Base-by-base conservation (phyloP, 2,888 invertebrate genomes). In the Platycheirus rosarum region DNA sequence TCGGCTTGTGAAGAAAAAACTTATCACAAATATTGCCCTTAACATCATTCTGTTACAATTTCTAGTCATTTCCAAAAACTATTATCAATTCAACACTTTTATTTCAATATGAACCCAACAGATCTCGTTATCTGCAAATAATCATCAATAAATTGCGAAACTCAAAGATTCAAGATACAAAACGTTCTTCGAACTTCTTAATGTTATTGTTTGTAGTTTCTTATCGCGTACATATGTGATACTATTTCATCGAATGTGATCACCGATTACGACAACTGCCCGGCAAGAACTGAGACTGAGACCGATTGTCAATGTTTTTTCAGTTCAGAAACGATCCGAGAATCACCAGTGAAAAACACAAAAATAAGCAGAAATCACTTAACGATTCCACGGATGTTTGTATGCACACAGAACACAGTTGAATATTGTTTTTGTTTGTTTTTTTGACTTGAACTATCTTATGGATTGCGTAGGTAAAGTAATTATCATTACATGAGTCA, bases 181-280 rank as follows among this genome's bases (percentile, higher is more conserved):
- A 35, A 32, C 55, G 20, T 63, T 77, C 35, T 63, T 14, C 20
- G 18, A 20, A 44, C 26, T 57, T 42, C 8, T 23, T 8, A 7
- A 32, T 37, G 44, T 32, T 32, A 8, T 40, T 2, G 13, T 32
- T 26, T 66, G 73, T n/a, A n/a, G n/a, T n/a, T n/a, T n/a, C n/a
- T n/a, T n/a, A n/a, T n/a, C n/a, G n/a, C n/a, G n/a, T n/a, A n/a
- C n/a, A n/a, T n/a, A n/a, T n/a, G n/a, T n/a, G n/a, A n/a, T n/a
- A 69, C 48, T 69, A 44, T 75, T 42, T 40, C 40, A 57, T 60
- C 42, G 18, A 44, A 62, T n/a, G n/a, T n/a, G 75, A 69, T 71
- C 65, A 82, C 71, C 77, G 77, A 62, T 71, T 71, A 68, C 77
- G 62, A 62, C 77, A 82, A 82, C 70, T 66, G 80, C 48, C 77